Evolutionary conservation across 2,888 invertebrate genomes (phyloP).

Genomic region (Oxycera nigricornis): DNA sequence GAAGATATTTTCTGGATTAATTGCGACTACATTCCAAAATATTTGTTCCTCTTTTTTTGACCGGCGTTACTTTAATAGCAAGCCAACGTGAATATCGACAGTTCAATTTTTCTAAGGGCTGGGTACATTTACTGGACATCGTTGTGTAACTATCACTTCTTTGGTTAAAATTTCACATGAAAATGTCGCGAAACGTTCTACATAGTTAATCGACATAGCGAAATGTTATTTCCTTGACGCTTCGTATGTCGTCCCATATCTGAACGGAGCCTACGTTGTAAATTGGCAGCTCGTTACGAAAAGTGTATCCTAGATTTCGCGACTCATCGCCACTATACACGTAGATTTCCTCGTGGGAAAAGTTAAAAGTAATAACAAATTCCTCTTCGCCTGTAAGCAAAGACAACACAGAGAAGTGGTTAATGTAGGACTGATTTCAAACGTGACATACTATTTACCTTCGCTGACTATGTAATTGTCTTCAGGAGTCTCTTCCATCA

Average conservation of each 20-base stretch:
- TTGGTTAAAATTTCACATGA: conserved; percentile 7
- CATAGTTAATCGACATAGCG: conserved; percentile 44
- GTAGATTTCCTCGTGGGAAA: conserved; percentile 51
- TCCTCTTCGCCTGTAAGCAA: conserved; percentile 57
- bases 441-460: conserved; percentile 42
- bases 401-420: conserved; percentile 39
- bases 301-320: conserved; percentile 46
- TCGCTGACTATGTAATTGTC: conserved; percentile 56
- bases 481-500: conserved; percentile 41
- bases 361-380: conserved; percentile 57
- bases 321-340: conserved; percentile 51
- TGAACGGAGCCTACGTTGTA: conserved; percentile 57
- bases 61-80: no score
- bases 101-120: no score
- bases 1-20: no score
- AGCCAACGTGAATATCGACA: no score
- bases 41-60: no score
- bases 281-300: conserved; percentile 53
- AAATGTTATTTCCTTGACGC: conserved; percentile 56
- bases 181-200: background rate
- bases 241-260: conserved; percentile 60
- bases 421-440: background rate
- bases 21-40: no score
- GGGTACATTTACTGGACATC: background rate
- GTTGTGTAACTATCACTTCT: conserved; percentile 2